Percentiles rank a stretch among this genome's conserved stretches.
These are phyloP conservation scores for Microctenopoma stevenorrisi DNA, from an alignment of 2,797 vertebrate genomes.

Conservation along the genomic window DNA sequence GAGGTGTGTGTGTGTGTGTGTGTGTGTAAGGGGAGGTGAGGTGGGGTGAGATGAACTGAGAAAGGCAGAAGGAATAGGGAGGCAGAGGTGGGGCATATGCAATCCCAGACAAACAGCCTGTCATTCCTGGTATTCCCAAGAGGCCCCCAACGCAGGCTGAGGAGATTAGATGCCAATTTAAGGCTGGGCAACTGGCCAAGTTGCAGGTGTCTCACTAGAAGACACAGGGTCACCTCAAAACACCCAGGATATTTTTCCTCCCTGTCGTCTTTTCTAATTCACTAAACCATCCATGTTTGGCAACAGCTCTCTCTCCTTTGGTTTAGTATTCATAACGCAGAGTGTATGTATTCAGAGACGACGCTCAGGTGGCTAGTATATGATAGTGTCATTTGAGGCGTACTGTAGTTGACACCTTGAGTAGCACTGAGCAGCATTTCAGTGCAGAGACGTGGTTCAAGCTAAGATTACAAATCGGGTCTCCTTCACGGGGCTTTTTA, in stretches of 20 bases:
- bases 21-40: not conserved
- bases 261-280: conserved; percentile 60
- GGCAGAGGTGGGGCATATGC: conserved; percentile 67
- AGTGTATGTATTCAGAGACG: conserved; percentile 23
- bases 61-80: conserved; percentile 44
- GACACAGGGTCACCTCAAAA: conserved; percentile 81
- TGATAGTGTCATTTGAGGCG: conserved; percentile 49
- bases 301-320: conserved; percentile 22
- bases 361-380: conserved; percentile 40
- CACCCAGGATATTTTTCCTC: conserved; percentile 65
- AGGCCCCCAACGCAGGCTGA: conserved; percentile 63
- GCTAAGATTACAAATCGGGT: conserved; percentile 60
- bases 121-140: conserved; percentile 77
- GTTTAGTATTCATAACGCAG: conserved; percentile 68
- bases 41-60: conserved; percentile 51
- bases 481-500: conserved; percentile 69
- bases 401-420: conserved; percentile 49
- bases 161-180: conserved; percentile 86
- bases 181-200: conserved; percentile 73
- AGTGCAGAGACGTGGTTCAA: conserved; percentile 22
- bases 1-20: conserved; percentile 33
- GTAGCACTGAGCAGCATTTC: conserved; percentile 34
- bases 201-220: conserved; percentile 75
- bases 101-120: conserved; percentile 85
- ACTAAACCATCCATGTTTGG: conserved; percentile 50